Evolutionary conservation across 2,888 invertebrate genomes (phyloP).

Genomic region (Minunthozetes semirufus): DNA sequence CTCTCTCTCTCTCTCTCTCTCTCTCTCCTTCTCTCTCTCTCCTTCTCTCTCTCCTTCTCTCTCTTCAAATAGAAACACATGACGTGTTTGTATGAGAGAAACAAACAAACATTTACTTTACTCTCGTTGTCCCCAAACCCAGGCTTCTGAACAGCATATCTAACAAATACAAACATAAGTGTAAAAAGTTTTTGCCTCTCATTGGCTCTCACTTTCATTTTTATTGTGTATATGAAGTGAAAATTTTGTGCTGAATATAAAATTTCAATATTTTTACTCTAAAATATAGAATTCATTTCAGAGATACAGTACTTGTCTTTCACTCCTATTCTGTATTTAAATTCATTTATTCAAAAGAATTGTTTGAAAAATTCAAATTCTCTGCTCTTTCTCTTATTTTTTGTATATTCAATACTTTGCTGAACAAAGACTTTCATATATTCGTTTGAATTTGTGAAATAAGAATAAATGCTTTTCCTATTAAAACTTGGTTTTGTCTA

Average conservation of each 20-base stretch:
- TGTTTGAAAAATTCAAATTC: conserved; percentile 4
- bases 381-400: background rate
- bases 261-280: background rate
- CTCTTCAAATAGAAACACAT: too few relatives aligned
- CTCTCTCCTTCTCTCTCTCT: too few relatives aligned
- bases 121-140: background rate
- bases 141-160: background rate
- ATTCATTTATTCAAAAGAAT: background rate
- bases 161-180: background rate
- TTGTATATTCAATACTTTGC: background rate
- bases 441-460: background rate
- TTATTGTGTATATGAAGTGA: too few relatives aligned
- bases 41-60: too few relatives aligned
- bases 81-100: background rate
- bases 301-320: background rate
- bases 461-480: background rate
- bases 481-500: too few relatives aligned
- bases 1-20: too few relatives aligned
- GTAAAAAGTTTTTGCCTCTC: background rate
- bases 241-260: background rate
- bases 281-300: background rate
- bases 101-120: conserved; percentile 12
- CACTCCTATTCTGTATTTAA: background rate
- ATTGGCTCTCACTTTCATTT: background rate
- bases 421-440: background rate